Base-by-base conservation (phyloP, 2,888 invertebrate genomes). In the Euplagia quadripunctaria region DNA sequence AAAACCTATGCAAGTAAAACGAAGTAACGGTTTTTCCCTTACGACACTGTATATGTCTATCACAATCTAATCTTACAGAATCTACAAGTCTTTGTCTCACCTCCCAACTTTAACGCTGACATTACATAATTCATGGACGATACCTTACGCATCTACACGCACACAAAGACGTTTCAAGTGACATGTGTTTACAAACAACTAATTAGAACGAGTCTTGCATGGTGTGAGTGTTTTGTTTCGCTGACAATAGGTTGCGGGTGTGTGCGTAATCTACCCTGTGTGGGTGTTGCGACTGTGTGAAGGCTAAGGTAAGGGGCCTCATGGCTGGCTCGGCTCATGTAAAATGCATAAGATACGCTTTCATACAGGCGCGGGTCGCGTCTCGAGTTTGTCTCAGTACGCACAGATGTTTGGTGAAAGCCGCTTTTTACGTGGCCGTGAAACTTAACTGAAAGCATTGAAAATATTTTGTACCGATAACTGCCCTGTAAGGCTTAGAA, bases 301-400 rank as follows among this genome's bases (percentile, higher is more conserved):
- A 83, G 80, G 82, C 83, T 79, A 78, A 85, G 85, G 84, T 82
- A 84, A 85, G 86, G 85, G 82, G 86, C 86, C 86, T 81, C 84
- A 84, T 85, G 81, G 82, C 82, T 85, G 84, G 83, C 86, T 79
- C 84, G 76, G 84, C 96, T 97, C 97, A 96, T 97, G 96, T 96
- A 96, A 96, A 96, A 97, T 97, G 97, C 96, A 97, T 96, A 96
- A 96, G 96, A 96, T 96, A 91, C 91, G 92, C 91, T 92, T 90
- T 90, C 91, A 86, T 88, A 90, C 79, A 83, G 83, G 83, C 82
- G 72, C 82, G 81, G 84, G 85, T 82, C 84, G 85, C 89, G 92
- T 90, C 92, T 91, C 93, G 91, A 87, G 89, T 84, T 89, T 88
- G 93, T 91, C 92, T 91, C 92, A 87, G 87, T 89, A 92, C 92